These are phyloP conservation scores for Fabriciana adippe DNA, from an alignment of 2,888 invertebrate genomes.

Conservation along the genomic window DNA sequence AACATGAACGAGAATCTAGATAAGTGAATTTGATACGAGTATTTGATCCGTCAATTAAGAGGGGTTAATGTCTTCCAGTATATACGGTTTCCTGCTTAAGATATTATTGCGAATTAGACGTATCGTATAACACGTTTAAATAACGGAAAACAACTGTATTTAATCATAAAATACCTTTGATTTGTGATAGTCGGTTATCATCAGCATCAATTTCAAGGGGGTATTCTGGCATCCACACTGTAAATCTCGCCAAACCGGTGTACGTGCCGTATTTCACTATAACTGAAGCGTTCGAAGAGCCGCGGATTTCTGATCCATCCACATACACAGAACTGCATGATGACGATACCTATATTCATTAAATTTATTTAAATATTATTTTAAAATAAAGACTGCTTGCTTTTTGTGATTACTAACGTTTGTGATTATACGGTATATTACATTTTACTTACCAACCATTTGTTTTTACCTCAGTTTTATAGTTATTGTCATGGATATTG, in stretches of 20 bases:
- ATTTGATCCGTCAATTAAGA: slow-evolving; percentile 34
- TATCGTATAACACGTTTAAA: slow-evolving; percentile 32
- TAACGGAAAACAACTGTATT: slow-evolving; percentile 18
- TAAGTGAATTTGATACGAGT: slow-evolving; percentile 21
- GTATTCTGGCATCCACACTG: slow-evolving; percentile 98
- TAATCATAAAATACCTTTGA: slow-evolving; percentile 81
- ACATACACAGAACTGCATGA: slow-evolving; percentile 98
- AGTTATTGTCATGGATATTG: slow-evolving; percentile 27
- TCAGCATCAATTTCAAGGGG: slow-evolving; percentile 94
- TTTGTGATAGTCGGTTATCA: slow-evolving; percentile 94
- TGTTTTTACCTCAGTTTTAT: slow-evolving; percentile 28
- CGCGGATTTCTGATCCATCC: slow-evolving; percentile 96
- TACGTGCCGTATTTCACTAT: slow-evolving; percentile 96
- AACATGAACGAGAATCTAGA: not conserved
- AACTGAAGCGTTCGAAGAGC: slow-evolving; percentile 96
- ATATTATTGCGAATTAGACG: slow-evolving; percentile 34
- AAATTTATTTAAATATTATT: not conserved
- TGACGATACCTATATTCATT: slow-evolving; percentile 89
- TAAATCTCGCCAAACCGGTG: slow-evolving; percentile 93
- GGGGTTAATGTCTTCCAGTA: slow-evolving; percentile 35
- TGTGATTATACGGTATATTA: slow-evolving; percentile 6
- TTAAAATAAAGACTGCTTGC: not conserved
- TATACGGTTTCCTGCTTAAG: slow-evolving; percentile 37
- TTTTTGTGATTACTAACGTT: not conserved
- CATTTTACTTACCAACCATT: slow-evolving; percentile 8